Evolutionary conservation across 1,140 invertebrate genomes (phyloP).

Genomic region (Drosophila bocki): DNA sequence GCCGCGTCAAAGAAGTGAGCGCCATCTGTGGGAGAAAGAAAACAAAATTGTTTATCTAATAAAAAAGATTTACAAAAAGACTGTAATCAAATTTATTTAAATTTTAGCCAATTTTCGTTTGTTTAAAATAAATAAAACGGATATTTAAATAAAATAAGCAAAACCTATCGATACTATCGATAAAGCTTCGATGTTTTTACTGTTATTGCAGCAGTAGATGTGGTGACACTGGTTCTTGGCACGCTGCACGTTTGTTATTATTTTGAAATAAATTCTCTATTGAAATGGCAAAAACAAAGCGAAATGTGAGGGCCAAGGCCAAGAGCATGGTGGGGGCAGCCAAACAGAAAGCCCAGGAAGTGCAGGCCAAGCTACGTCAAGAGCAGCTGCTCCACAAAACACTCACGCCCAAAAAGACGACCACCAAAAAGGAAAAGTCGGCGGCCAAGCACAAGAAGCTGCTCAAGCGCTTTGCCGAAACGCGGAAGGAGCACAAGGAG

Average conservation of each 20-base stretch:
- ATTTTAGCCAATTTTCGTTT: no score
- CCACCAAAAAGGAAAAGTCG: slow-evolving; percentile 75
- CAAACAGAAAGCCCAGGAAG: slow-evolving; percentile 65
- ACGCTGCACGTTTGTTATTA: slow-evolving; percentile 34
- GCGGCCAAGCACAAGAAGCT: slow-evolving; percentile 71
- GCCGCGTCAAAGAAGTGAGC: not conserved
- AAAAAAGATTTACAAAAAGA: no score
- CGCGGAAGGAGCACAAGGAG: slow-evolving; percentile 67
- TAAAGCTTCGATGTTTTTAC: not conserved
- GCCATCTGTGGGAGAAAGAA: no score
- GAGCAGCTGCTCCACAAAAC: slow-evolving; percentile 72
- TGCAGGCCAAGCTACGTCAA: slow-evolving; percentile 56
- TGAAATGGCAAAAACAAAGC: slow-evolving; percentile 58
- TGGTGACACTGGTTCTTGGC: not conserved
- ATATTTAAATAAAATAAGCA: no score
- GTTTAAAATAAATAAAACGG: no score
- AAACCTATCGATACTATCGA: no score
- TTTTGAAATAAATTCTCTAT: not conserved
- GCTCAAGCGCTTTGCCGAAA: slow-evolving; percentile 64
- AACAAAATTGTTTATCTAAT: no score
- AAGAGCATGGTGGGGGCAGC: slow-evolving; percentile 56
- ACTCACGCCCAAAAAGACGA: slow-evolving; percentile 61
- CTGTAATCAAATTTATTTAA: no score
- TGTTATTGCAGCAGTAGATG: not conserved
- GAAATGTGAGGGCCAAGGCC: slow-evolving; percentile 67